phyloP scores from a whole-genome alignment of 2,888 invertebrate species.

The Alcis repandata region DNA sequence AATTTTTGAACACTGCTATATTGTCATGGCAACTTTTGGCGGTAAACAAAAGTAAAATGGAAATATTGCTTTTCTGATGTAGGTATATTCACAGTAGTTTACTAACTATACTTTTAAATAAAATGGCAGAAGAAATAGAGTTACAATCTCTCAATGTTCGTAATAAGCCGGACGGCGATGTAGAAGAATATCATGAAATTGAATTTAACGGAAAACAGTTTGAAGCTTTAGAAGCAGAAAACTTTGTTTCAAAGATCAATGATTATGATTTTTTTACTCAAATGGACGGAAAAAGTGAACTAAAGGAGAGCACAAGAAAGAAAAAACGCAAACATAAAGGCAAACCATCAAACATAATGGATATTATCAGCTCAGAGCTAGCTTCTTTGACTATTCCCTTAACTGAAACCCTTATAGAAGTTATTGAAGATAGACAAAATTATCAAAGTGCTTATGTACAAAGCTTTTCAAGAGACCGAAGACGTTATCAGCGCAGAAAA shows the following conservation, averaged over 20 bases:
- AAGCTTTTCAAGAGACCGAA: slow-evolving; percentile 46
- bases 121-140: slow-evolving; percentile 71
- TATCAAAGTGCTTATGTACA: slow-evolving; percentile 56
- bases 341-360: slow-evolving; percentile 64
- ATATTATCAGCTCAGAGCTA: slow-evolving; percentile 70
- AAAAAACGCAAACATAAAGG: slow-evolving; percentile 65
- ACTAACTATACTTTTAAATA: slow-evolving; percentile 11
- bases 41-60: slow-evolving; percentile 44
- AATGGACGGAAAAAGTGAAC: slow-evolving; percentile 55
- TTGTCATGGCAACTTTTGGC: slow-evolving; percentile 60
- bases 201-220: slow-evolving; percentile 51
- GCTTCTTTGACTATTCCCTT: slow-evolving; percentile 60
- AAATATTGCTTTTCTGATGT: not conserved
- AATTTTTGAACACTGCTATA: slow-evolving; percentile 6
- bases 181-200: slow-evolving; percentile 78
- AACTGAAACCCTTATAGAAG: slow-evolving; percentile 61
- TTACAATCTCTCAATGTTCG: slow-evolving; percentile 58
- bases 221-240: slow-evolving; percentile 48
- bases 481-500: slow-evolving; percentile 48
- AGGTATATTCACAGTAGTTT: too few species aligned
- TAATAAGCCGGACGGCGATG: slow-evolving; percentile 59
- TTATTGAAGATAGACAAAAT: slow-evolving; percentile 51
- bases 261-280: slow-evolving; percentile 74
- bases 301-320: slow-evolving; percentile 58
- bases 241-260: slow-evolving; percentile 54